A percentile compares a stretch with the other conserved stretches of the same genome.
Conservation (phyloP, 2,113 vertebrate genomes). For the Etia nguti region DNA sequence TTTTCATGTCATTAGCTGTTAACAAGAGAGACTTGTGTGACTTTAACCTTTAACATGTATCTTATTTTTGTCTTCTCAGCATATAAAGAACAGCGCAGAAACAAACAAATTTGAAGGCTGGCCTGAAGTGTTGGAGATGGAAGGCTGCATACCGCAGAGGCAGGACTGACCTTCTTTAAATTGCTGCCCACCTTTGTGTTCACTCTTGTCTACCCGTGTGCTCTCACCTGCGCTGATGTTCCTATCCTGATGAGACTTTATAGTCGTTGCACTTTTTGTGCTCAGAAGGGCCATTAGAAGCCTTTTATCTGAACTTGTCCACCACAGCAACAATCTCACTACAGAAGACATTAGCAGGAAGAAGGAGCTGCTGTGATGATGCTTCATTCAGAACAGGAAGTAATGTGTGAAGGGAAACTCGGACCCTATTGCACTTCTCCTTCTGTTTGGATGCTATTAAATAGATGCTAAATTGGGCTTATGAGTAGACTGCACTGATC, state of each 20-base stretch:
- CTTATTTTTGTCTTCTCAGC: slow-evolving; percentile 65
- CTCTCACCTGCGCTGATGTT: background rate
- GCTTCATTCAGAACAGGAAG: background rate
- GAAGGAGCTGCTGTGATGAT: background rate
- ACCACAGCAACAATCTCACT: background rate
- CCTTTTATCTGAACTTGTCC: background rate
- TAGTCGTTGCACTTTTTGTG: background rate
- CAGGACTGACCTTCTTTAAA: slow-evolving; percentile 64
- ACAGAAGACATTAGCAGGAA: background rate
- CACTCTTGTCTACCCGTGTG: background rate
- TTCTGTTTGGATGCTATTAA: background rate
- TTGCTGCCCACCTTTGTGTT: background rate
- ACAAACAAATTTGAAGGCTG: slow-evolving; percentile 98
- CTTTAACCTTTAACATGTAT: background rate
- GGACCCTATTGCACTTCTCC: background rate
- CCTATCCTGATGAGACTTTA: background rate
- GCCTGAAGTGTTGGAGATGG: slow-evolving; percentile 98
- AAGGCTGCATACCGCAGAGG: slow-evolving; percentile 92
- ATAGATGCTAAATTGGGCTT: background rate
- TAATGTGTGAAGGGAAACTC: background rate
- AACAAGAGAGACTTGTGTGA: background rate
- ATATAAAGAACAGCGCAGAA: slow-evolving; percentile 93
- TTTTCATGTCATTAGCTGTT: background rate
- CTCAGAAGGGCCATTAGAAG: background rate
- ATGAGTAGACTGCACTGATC: background rate